These are phyloP conservation scores for Drosophila mayaguana DNA, from an alignment of 2,888 invertebrate species.

Conservation along the genomic window DNA sequence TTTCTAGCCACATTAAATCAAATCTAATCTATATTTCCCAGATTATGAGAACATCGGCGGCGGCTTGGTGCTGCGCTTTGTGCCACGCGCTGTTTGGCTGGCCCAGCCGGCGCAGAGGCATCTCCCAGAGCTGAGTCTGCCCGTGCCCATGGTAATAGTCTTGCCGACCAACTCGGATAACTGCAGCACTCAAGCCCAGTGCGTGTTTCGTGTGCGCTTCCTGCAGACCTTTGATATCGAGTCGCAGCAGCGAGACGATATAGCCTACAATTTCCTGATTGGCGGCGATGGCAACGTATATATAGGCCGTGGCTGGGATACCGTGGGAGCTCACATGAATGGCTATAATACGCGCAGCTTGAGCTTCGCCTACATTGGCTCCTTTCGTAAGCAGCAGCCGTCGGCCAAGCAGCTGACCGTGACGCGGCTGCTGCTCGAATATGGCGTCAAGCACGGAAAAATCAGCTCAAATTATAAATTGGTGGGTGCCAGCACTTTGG, in stretches of 20 bases:
- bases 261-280: constrained; percentile 91
- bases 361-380: constrained; percentile 91
- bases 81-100: constrained; percentile 76
- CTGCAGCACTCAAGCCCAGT: constrained; percentile 85
- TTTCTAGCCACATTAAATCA: not conserved
- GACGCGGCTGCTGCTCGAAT: constrained; percentile 87
- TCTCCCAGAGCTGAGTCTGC: constrained; percentile 55
- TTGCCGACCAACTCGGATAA: constrained; percentile 76
- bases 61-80: constrained; percentile 72
- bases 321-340: constrained; percentile 89
- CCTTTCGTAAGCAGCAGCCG: constrained; percentile 87
- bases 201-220: constrained; percentile 87
- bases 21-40: constrained; percentile 30
- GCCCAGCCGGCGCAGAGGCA: constrained; percentile 76
- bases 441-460: constrained; percentile 88
- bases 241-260: constrained; percentile 88
- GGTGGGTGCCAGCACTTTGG: constrained; percentile 89
- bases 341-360: constrained; percentile 89
- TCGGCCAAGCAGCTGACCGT: constrained; percentile 87
- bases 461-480: constrained; percentile 88
- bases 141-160: constrained; percentile 70
- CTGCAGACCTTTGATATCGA: constrained; percentile 91
- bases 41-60: constrained; percentile 77
- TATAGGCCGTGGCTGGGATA: constrained; percentile 91
- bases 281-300: constrained; percentile 92